Evolutionary conservation across 1,140 invertebrate species (phyloP), one percentile per base, ranked within the genome.

Genomic region (Gryllus bimaculatus): DNA sequence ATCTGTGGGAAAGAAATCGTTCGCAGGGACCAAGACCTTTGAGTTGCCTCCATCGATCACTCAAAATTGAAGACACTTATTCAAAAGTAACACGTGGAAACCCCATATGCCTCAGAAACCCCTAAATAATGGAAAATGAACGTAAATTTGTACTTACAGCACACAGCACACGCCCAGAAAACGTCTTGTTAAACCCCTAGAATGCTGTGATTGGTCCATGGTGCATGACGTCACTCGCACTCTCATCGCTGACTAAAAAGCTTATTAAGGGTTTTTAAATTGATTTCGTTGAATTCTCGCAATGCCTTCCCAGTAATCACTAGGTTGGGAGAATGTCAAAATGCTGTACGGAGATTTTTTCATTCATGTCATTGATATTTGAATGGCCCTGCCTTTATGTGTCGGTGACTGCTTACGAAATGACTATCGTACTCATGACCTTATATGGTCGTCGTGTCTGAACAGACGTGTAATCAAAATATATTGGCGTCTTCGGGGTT

Each of bases 141-240:
- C 54, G 54, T 13, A 13, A 66, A 66, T 66, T 66, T 66, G 26
- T 66, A 66, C 54, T 66, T 66, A 66, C 54, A 66, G 54, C 54
- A 66, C 54, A 66, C 54, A 66, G 54, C 54, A 66, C 54, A 66
- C 54, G 54, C 54, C 54, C 54, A 66, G 54, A 66, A 66, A 66
- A 13, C 54, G 54, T 66, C 54, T 66, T 66, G 54, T 66, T 66
- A 66, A 66, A 66, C 18, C 54, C 54, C 54, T 66, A 66, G 54
- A 66, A 66, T 66, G 54, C 54, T 66, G 54, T 66, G 54, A 66
- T 66, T 66, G 54, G 54, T 66, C 54, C 54, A 66, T 66, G 18
- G 54, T 66, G 18, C 10, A 18, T 66, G 54, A 66, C 54, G 54
- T 66, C 54, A 66, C 54, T 66, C 10, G 54, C 54, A 66, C 54